phyloP scores from a whole-genome alignment of 1,140 invertebrate genomes.

The Polypedilum pembai region DNA sequence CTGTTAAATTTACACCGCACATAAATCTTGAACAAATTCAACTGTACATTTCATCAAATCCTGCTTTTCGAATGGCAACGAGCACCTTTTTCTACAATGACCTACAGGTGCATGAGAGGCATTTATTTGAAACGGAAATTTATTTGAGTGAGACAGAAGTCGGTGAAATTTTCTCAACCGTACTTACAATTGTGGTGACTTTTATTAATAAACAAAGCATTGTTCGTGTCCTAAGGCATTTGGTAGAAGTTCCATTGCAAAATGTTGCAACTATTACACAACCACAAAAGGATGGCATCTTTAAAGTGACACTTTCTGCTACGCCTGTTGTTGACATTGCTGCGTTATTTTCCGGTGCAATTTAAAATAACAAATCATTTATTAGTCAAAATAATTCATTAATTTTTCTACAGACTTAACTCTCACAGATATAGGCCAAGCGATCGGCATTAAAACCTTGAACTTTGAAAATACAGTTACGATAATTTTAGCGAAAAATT shows the following conservation, averaged over 20 bases:
- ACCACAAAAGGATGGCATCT: conserved; percentile 39
- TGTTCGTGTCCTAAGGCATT: conserved; percentile 37
- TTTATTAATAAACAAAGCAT: conserved; percentile 39
- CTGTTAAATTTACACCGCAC: conserved; percentile 35
- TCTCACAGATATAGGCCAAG: conserved; percentile 36
- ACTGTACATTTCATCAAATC: conserved; percentile 34
- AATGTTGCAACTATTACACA: conserved; percentile 38
- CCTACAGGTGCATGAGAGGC: conserved; percentile 33
- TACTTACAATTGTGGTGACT: conserved; percentile 37
- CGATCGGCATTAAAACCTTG: conserved; percentile 37
- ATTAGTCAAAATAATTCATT: too few relatives aligned
- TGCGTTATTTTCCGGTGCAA: neutral
- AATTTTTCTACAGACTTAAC: conserved; percentile 33
- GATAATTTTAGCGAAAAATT: conserved; percentile 41
- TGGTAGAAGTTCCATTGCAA: conserved; percentile 36
- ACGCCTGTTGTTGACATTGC: conserved; percentile 29
- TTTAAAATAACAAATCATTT: too few relatives aligned
- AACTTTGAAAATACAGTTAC: conserved; percentile 37
- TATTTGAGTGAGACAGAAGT: conserved; percentile 35
- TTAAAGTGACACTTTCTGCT: conserved; percentile 40
- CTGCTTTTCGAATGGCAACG: conserved; percentile 37
- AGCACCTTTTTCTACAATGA: conserved; percentile 37
- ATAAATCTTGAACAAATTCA: conserved; percentile 38
- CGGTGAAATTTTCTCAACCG: conserved; percentile 36
- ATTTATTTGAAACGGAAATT: conserved; percentile 36